Evolutionary conservation across 2,888 invertebrate genomes (phyloP), one percentile per base, ranked within the genome.

Genomic region (Acleris emargana): DNA sequence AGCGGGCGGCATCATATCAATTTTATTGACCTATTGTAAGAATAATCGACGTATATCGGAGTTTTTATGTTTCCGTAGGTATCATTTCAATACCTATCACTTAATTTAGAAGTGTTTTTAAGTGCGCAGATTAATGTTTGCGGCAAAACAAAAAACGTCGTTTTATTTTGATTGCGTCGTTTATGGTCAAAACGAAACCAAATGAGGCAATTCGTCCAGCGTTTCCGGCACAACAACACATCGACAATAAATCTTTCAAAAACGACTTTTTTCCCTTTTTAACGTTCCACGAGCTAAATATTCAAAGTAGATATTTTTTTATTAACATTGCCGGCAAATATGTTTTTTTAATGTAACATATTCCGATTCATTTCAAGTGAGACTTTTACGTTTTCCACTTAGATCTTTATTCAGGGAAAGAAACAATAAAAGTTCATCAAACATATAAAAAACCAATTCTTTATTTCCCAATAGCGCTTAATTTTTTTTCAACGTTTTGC

Each of bases 1-100:
- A 86, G 84, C 87, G 81, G 88, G 88, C 71, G 85, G 85, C 76
- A 73, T 72, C 76, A 74, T 86, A 74, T 73, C 74, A 71, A 72
- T 73, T 76, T 76, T 76, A 78, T 76, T 75, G 71, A 70, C 62
- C 73, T 64, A 77, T 81, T 77, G 79, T 77, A 71, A 70, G 75
- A 72, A 67, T 72, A 73, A 76, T 75, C 71, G 68, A 62, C 68
- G 64, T 67, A 6, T 17, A 71, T 76, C 60, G 60, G 57, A 60
- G 51, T 66, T 61, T 63, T 45, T 58, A 51, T 63, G 47, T 58
- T 51, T 43, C 45, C 13, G 11, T 38, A 38, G 38, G 38, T 13
- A 38, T 13, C 9, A 6, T 38, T 38, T 38, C 13, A 38, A 38
- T 38, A 13, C 38, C 38, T 4, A 13, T 38, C 38, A 13, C 3